A percentile compares a stretch with the other conserved stretches of the same genome.
Evolutionary conservation across 2,888 invertebrate species (phyloP).

Genomic region (Thecocarcelia acutangulata): DNA sequence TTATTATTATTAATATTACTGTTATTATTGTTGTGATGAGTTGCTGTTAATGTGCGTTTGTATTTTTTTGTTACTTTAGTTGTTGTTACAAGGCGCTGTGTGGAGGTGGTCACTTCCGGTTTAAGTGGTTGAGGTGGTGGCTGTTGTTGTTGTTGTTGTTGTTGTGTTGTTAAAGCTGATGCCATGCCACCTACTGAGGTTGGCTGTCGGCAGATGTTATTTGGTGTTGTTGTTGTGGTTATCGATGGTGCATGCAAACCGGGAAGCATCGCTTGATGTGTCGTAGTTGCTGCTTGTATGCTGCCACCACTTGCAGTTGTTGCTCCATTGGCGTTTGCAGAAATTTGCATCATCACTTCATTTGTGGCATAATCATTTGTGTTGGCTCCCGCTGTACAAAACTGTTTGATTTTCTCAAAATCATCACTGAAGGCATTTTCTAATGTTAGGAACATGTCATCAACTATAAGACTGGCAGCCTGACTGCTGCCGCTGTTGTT

Average conservation of each 20-base stretch:
- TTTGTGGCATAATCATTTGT: constrained; percentile 75
- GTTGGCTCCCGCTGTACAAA: constrained; percentile 82
- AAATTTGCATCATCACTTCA: constrained; percentile 80
- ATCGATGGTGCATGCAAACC: constrained; percentile 77
- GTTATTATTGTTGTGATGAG: constrained; percentile 73
- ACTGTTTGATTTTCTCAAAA: constrained; percentile 91
- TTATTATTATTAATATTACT: constrained; percentile 82
- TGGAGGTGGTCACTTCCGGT: constrained; percentile 83
- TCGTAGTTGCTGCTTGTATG: constrained; percentile 67
- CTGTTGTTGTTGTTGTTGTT: constrained; percentile 69
- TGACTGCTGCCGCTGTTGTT: constrained; percentile 63
- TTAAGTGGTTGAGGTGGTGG: constrained; percentile 82
- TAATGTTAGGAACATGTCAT: constrained; percentile 82
- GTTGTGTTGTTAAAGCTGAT: constrained; percentile 29
- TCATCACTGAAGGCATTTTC: constrained; percentile 86
- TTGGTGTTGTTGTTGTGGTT: constrained; percentile 70
- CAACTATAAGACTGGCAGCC: constrained; percentile 79
- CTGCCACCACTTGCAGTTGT: constrained; percentile 74
- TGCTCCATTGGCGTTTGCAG: constrained; percentile 77
- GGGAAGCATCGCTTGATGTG: constrained; percentile 66
- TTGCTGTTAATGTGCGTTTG: constrained; percentile 83
- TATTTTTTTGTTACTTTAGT: constrained; percentile 87
- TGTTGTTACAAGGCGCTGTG: constrained; percentile 63
- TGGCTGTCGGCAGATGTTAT: constrained; percentile 71
- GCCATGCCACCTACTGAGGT: constrained; percentile 33